Base-by-base conservation (phyloP, 2,888 invertebrate species). In the Danaus chrysippus region DNA sequence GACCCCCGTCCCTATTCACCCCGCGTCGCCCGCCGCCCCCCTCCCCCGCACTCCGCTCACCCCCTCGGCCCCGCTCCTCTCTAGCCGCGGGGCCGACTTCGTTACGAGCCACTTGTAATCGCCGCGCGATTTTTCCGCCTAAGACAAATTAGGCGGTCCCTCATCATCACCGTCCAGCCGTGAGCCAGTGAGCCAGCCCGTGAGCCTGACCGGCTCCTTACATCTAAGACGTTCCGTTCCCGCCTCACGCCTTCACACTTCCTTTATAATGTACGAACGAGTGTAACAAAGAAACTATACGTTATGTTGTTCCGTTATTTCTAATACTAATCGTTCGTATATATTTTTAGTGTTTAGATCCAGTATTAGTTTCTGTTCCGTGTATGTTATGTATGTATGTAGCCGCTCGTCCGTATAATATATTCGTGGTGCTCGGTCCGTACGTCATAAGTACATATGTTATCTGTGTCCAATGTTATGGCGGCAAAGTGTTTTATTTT, bases 91-190 rank as follows among this genome's bases (percentile, higher is more conserved):
- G 74, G 68, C 83, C 87, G 88, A 88, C 89, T 91, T 91, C 90
- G 90, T 91, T 91, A 90, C 87, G 88, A 88, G 87, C 88, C 89
- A 91, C 90, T 90, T 90, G 90, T 90, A 88, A 90, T 89, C 86
- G 86, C 86, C 84, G 81, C 82, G 84, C 87, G 87, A 89, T 91
- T 91, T 90, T 91, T 90, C 89, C 89, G 89, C 88, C 90, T 89
- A 87, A 91, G 90, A 90, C 86, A 87, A 90, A 90, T 91, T 91
- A 91, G 88, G 89, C 87, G 85, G 87, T 78, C 84, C 83, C 74
- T 71, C 74, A 77, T 2, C 23, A 34, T 43, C 49, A 49, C 79
- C 80, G 80, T 78, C 82, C 81, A 73, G 77, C 75, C 77, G 76
- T 72, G 23, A 34, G 6, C 23, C 23, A 34, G 23, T 34, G 23